These are phyloP conservation scores for Chaenocephalus aceratus DNA, from an alignment of 2,113 vertebrate genomes.

Conservation along the genomic window DNA sequence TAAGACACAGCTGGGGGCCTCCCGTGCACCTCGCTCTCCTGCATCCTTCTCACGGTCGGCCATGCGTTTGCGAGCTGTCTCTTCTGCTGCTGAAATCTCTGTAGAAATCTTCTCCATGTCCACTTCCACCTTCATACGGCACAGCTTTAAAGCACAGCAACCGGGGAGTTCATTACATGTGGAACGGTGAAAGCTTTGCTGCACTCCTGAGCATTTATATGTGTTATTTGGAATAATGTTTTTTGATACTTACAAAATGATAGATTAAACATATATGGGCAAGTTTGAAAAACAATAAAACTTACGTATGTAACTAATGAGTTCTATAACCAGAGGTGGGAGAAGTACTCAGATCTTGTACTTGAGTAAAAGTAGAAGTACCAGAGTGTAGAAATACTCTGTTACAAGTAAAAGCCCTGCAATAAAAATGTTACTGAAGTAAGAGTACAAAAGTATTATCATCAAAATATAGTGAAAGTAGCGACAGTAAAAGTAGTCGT, in stretches of 20 bases:
- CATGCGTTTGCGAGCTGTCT: conserved; percentile 91
- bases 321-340: not conserved
- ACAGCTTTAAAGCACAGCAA: conserved; percentile 83
- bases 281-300: not conserved
- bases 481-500: no score
- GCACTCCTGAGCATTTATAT: not conserved
- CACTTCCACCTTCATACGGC: conserved; percentile 96
- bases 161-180: not conserved
- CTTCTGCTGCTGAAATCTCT: conserved; percentile 95
- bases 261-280: not conserved
- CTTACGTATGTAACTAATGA: not conserved
- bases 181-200: conserved; percentile 4
- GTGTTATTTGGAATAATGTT: not conserved
- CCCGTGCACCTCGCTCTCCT: conserved; percentile 85
- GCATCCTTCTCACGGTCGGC: conserved; percentile 94
- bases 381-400: no score
- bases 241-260: not conserved
- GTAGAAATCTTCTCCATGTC: conserved; percentile 99
- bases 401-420: no score
- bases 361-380: no score
- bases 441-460: no score
- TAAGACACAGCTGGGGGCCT: conserved; percentile 73
- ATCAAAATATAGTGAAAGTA: no score
- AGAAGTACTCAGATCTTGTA: no score
- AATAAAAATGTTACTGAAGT: no score